phyloP scores from a whole-genome alignment of 2,113 vertebrate species.

The Melanostigma gelatinosum region DNA sequence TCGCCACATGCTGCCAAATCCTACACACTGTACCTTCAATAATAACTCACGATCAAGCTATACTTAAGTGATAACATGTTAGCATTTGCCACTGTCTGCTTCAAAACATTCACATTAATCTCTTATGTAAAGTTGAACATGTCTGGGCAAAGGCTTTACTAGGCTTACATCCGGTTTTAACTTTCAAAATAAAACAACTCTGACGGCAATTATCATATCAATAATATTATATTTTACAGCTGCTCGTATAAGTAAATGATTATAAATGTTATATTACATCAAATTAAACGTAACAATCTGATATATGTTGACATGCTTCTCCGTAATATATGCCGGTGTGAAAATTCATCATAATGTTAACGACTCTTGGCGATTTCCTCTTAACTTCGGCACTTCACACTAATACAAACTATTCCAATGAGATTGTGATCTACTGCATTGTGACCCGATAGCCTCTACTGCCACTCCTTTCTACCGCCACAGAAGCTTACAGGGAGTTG shows the following conservation, averaged over 20 bases:
- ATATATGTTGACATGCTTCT: not conserved
- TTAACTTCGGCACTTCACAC: too few species aligned
- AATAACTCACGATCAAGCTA: not conserved
- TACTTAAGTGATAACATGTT: not conserved
- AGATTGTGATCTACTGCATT: not conserved
- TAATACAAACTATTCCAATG: not conserved
- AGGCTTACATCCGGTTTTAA: not conserved
- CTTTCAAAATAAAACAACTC: not conserved
- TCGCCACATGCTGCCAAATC: too few species aligned
- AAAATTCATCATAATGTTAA: not conserved
- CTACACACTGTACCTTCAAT: too few species aligned
- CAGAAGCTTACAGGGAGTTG: not conserved
- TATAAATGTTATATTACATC: too few species aligned
- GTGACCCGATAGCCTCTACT: too few species aligned
- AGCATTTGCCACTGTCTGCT: not conserved
- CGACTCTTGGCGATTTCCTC: too few species aligned
- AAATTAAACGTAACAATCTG: not conserved
- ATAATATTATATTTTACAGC: too few species aligned
- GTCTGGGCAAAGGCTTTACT: not conserved
- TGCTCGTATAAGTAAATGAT: not conserved
- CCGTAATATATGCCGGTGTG: not conserved
- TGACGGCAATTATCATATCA: not conserved
- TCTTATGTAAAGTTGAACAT: too few species aligned
- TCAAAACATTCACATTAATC: not conserved
- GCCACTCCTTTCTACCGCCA: not conserved